Conservation (phyloP, 2,797 vertebrate genomes). For the Propithecus deckenii region DNA sequence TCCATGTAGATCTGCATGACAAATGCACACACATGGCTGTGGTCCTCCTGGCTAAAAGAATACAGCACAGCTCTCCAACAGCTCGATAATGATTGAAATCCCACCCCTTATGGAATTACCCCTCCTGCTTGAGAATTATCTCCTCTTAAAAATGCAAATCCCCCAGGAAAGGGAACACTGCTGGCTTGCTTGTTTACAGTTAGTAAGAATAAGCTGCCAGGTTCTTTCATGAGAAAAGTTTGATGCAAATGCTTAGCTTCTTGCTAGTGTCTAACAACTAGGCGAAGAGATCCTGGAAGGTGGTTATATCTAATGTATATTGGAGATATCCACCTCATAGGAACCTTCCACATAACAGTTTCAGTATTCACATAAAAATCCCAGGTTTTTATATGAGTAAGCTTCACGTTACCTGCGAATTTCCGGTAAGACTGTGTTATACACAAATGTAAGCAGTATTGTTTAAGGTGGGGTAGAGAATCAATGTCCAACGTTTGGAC, state of each 20-base stretch:
- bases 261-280: background rate
- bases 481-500: background rate
- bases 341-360: background rate
- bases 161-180: background rate
- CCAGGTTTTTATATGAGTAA: background rate
- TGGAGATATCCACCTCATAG: background rate
- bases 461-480: background rate
- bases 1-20: background rate
- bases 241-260: background rate
- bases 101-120: background rate
- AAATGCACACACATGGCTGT: too few relatives aligned
- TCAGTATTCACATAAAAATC: background rate
- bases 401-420: background rate
- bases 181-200: background rate
- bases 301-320: background rate
- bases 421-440: background rate
- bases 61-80: background rate
- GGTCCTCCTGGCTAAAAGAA: background rate
- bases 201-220: background rate
- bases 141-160: background rate
- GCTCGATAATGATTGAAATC: background rate
- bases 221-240: background rate
- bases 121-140: background rate
- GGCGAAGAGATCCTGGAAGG: background rate
- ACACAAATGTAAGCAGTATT: background rate